Conservation (phyloP, 1,140 invertebrate genomes). For the Lepidurus arcticus region DNA sequence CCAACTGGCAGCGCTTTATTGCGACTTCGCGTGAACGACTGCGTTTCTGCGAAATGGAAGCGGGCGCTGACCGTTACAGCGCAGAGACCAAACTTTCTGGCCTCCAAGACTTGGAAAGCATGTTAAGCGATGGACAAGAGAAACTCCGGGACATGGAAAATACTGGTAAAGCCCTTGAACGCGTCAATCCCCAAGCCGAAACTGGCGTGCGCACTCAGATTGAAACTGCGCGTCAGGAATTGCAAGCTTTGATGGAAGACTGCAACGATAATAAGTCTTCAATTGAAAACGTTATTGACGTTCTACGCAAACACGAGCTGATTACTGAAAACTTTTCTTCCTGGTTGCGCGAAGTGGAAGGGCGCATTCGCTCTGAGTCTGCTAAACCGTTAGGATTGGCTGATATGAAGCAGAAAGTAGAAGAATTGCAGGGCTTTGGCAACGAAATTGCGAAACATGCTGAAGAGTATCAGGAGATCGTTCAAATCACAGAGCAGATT, state of each 20-base stretch:
- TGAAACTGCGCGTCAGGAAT: slow-evolving; percentile 37
- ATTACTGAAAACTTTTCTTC: slow-evolving; percentile 66
- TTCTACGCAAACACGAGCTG: slow-evolving; percentile 74
- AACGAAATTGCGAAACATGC: slow-evolving; percentile 58
- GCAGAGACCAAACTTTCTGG: slow-evolving; percentile 84
- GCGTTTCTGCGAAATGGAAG: slow-evolving; percentile 83
- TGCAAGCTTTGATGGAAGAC: slow-evolving; percentile 40
- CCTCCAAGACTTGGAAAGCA: slow-evolving; percentile 66
- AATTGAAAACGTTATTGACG: slow-evolving; percentile 51
- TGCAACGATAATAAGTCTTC: slow-evolving; percentile 52
- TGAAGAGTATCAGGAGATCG: slow-evolving; percentile 59
- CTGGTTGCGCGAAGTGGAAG: slow-evolving; percentile 84
- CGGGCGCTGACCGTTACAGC: slow-evolving; percentile 80
- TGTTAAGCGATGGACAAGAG: slow-evolving; percentile 50
- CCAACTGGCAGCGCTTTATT: slow-evolving; percentile 70
- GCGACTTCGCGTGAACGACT: slow-evolving; percentile 77
- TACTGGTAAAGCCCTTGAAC: slow-evolving; percentile 37
- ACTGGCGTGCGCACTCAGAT: slow-evolving; percentile 36
- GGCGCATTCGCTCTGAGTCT: slow-evolving; percentile 65
- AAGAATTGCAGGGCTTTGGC: slow-evolving; percentile 58
- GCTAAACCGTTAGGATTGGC: slow-evolving; percentile 60
- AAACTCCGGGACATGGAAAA: slow-evolving; percentile 39
- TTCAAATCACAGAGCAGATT: slow-evolving; percentile 62
- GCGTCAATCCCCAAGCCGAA: slow-evolving; percentile 37
- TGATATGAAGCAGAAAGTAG: slow-evolving; percentile 64